A percentile compares a stretch with the other conserved stretches of the same genome.
These are phyloP conservation scores for Tragulus kanchil DNA, from an alignment of 2,113 vertebrate species.

Conservation along the genomic window DNA sequence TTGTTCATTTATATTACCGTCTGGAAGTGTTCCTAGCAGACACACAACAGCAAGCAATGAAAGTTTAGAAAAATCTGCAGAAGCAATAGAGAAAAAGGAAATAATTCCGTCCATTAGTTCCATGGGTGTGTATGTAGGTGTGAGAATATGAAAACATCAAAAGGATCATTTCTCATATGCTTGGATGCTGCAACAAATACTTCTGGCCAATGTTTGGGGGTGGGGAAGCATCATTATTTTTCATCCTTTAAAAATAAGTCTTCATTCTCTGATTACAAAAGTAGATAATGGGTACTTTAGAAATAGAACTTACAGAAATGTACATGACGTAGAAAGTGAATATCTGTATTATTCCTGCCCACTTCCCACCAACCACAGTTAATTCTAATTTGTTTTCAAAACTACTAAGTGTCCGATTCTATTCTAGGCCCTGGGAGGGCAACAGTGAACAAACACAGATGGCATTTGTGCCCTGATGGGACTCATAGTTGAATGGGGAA, in stretches of 20 bases:
- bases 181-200: not conserved
- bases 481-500: not conserved
- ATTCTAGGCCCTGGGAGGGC: not conserved
- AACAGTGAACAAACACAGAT: not conserved
- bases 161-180: not conserved
- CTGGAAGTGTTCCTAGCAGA: not conserved
- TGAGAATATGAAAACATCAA: not conserved
- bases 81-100: not conserved
- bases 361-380: no score
- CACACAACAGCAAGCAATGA: not conserved
- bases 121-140: not conserved
- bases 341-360: not conserved
- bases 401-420: not conserved
- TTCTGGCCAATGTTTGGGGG: not conserved
- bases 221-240: not conserved
- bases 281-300: not conserved
- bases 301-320: not conserved
- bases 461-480: not conserved
- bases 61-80: not conserved
- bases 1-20: not conserved
- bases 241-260: slow-evolving; percentile 29
- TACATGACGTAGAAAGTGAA: not conserved
- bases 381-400: not conserved
- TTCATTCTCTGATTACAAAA: slow-evolving; percentile 12
- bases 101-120: not conserved